Evolutionary conservation across 2,113 vertebrate species (phyloP).

Genomic region (Pavo muticus): DNA sequence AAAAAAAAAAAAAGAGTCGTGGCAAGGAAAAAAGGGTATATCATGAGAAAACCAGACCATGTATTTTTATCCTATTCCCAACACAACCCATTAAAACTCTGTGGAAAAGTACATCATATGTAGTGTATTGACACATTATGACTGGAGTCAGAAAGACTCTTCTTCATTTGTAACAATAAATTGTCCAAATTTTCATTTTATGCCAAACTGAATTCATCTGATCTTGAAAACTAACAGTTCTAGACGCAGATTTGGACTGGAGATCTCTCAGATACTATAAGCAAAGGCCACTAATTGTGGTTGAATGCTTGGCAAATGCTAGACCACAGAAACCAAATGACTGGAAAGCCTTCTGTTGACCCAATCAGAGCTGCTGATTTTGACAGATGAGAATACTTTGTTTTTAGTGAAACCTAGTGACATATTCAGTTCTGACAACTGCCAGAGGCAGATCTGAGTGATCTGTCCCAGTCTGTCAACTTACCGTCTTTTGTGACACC

Average conservation of each 20-base stretch:
- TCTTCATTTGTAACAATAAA: neutral
- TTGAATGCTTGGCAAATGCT: neutral
- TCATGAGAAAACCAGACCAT: neutral
- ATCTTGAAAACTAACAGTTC: neutral
- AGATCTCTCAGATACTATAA: conserved; percentile 16
- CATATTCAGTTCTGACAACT: conserved; percentile 13
- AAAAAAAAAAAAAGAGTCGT: neutral
- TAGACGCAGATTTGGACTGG: neutral
- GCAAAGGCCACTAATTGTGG: neutral
- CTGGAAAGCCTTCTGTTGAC: conserved; percentile 5
- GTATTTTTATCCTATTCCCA: neutral
- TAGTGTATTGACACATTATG: neutral
- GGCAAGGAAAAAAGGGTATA: neutral
- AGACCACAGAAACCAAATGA: neutral
- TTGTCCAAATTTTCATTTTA: neutral
- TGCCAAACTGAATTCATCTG: neutral
- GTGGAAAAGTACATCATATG: neutral
- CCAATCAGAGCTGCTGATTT: neutral
- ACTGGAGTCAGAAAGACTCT: neutral
- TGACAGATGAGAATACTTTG: conserved; percentile 34
- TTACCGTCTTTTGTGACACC: conserved; percentile 11
- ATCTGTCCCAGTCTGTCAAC: conserved; percentile 24
- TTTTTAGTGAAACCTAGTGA: neutral
- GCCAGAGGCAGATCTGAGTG: conserved; percentile 24
- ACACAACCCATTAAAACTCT: neutral